A percentile compares a stretch with the other conserved stretches of the same genome.
These are phyloP conservation scores for Brachionus rotundiformis DNA, from an alignment of 1,140 invertebrate genomes.

Conservation along the genomic window DNA sequence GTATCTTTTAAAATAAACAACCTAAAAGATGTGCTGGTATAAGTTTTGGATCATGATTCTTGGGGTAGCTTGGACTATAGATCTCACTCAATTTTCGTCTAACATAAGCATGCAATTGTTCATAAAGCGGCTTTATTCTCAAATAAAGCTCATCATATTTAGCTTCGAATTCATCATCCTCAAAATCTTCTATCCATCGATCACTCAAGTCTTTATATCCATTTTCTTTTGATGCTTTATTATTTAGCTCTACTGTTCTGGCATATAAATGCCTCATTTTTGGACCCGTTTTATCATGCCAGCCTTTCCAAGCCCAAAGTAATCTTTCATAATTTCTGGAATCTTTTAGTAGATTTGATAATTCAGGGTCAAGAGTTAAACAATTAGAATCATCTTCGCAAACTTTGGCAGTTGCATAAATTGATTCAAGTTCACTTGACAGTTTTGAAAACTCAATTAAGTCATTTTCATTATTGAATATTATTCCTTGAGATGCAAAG, in stretches of 20 bases:
- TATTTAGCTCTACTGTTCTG: slow-evolving; percentile 56
- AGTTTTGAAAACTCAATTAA: slow-evolving; percentile 22
- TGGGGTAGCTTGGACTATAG: slow-evolving; percentile 56
- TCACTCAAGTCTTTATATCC: slow-evolving; percentile 58
- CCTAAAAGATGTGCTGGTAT: slow-evolving; percentile 83
- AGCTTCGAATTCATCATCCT: slow-evolving; percentile 56
- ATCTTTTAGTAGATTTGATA: slow-evolving; percentile 56
- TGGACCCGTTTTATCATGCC: slow-evolving; percentile 57
- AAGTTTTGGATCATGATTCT: slow-evolving; percentile 66
- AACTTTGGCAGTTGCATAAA: slow-evolving; percentile 56
- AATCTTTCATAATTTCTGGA: slow-evolving; percentile 55
- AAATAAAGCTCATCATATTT: slow-evolving; percentile 56
- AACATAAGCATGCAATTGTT: slow-evolving; percentile 61
- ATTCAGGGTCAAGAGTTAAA: slow-evolving; percentile 54
- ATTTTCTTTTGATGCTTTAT: slow-evolving; percentile 57
- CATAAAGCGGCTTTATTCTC: slow-evolving; percentile 58
- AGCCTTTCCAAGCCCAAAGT: slow-evolving; percentile 57
- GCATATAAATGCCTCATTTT: slow-evolving; percentile 55
- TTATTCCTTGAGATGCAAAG: slow-evolving; percentile 32
- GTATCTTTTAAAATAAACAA: neutral
- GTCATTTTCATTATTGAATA: slow-evolving; percentile 28
- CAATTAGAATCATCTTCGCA: slow-evolving; percentile 48
- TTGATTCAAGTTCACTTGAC: slow-evolving; percentile 54
- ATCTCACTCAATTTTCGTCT: slow-evolving; percentile 55
- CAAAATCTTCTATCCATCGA: slow-evolving; percentile 57